phyloP scores from a whole-genome alignment of 2,113 vertebrate species.

The Mixornis gularis region DNA sequence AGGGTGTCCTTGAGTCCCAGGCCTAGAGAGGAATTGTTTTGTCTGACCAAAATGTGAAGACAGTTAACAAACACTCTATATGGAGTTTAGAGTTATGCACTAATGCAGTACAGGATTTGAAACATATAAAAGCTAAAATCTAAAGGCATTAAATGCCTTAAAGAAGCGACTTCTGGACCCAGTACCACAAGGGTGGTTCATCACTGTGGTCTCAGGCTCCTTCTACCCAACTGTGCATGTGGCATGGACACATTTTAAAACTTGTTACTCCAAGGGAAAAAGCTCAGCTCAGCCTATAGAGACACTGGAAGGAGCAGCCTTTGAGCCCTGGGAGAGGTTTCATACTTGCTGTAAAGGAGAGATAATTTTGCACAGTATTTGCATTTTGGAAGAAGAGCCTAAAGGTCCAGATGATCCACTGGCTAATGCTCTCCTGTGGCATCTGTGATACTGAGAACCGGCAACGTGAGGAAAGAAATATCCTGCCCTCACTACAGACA shows the following conservation, averaged over 20 bases:
- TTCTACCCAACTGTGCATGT: background rate
- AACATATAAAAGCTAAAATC: background rate
- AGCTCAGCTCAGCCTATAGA: background rate
- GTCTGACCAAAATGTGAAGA: background rate
- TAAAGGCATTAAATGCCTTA: too few species aligned
- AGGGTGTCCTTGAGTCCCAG: background rate
- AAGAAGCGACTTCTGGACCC: background rate
- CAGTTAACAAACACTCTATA: background rate
- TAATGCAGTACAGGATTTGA: background rate
- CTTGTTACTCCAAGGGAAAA: background rate
- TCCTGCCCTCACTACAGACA: background rate
- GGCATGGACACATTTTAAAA: background rate
- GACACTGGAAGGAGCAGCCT: background rate
- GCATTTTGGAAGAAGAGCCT: background rate
- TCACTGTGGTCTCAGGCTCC: background rate
- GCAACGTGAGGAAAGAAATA: accelerated
- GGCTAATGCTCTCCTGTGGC: background rate
- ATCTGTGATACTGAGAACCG: background rate
- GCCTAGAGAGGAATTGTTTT: background rate
- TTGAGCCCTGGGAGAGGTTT: background rate
- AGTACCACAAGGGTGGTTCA: background rate
- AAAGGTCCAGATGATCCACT: background rate
- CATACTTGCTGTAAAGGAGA: accelerated
- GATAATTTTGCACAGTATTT: background rate
- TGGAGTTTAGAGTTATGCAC: background rate